phyloP scores from a whole-genome alignment of 2,113 vertebrate species.

The Oryzias woworae region DNA sequence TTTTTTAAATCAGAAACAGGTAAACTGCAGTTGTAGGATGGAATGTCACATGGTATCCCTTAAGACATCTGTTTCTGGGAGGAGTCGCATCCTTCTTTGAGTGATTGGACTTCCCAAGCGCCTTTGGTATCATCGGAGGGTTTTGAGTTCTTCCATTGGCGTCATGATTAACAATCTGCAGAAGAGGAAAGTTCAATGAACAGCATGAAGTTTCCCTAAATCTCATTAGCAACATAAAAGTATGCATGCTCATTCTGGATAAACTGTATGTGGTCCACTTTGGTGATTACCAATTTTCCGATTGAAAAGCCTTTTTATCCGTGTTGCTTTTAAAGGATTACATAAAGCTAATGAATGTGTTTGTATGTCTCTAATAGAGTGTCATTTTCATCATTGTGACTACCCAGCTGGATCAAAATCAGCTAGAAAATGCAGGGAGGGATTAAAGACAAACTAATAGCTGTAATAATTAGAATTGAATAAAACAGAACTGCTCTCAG shows the following conservation, averaged over 20 bases:
- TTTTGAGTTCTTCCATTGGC: background rate
- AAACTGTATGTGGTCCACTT: constrained; percentile 8
- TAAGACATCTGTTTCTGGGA: no score
- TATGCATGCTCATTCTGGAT: background rate
- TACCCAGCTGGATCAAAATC: constrained; percentile 21
- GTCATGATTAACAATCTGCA: background rate
- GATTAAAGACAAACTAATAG: constrained; percentile 13
- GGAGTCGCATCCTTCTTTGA: no score
- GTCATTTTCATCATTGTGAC: constrained; percentile 3
- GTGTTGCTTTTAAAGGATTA: constrained; percentile 25
- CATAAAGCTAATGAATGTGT: constrained; percentile 21
- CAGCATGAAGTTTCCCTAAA: background rate
- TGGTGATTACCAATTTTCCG: constrained; percentile 25
- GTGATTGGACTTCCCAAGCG: no score
- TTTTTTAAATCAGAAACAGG: no score
- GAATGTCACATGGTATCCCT: no score
- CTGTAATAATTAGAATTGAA: constrained; percentile 16
- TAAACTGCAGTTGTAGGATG: no score
- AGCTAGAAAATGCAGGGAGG: background rate
- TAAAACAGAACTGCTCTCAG: background rate
- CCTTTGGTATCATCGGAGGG: background rate
- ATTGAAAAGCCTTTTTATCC: constrained; percentile 23
- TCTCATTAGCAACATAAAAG: constrained; percentile 2
- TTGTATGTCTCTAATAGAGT: constrained; percentile 12
- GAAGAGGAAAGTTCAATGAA: background rate